These are phyloP conservation scores for Pristionchus arcanus DNA, from an alignment of 2,888 invertebrate species.

Conservation along the genomic window DNA sequence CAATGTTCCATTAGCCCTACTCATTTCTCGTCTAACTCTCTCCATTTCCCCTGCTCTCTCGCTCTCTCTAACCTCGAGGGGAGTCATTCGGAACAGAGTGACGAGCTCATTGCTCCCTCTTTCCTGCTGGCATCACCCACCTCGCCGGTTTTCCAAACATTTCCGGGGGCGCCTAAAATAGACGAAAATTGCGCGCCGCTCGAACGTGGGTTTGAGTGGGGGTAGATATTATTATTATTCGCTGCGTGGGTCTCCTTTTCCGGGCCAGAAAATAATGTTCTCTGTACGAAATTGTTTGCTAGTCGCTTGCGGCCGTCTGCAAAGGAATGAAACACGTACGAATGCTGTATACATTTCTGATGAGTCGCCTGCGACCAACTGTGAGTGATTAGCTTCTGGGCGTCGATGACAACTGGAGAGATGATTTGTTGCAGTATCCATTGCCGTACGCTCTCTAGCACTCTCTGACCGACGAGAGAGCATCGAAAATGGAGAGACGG, in stretches of 20 bases:
- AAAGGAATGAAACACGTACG: background rate
- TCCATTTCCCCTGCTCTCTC: background rate
- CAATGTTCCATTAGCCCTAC: conserved; percentile 1
- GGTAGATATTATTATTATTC: conserved; percentile 10
- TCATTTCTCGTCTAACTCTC: background rate
- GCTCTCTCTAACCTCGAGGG: background rate
- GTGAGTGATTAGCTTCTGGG: background rate
- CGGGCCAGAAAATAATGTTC: background rate
- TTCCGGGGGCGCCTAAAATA: background rate
- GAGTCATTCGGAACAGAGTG: background rate
- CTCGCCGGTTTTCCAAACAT: conserved; percentile 25
- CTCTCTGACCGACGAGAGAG: background rate
- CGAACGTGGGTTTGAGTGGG: conserved; percentile 15
- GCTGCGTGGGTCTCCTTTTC: background rate
- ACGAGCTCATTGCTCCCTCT: background rate
- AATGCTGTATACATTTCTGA: background rate
- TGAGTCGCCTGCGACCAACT: background rate
- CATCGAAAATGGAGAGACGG: background rate
- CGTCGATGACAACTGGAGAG: background rate
- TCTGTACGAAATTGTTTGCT: background rate
- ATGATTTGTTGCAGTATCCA: background rate
- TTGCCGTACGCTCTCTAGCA: background rate
- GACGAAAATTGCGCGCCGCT: background rate
- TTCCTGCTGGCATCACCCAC: background rate
- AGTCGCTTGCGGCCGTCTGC: background rate